Evolutionary conservation across 2,113 vertebrate species (phyloP).

Genomic region (Petrocephalus microphthalmus): DNA sequence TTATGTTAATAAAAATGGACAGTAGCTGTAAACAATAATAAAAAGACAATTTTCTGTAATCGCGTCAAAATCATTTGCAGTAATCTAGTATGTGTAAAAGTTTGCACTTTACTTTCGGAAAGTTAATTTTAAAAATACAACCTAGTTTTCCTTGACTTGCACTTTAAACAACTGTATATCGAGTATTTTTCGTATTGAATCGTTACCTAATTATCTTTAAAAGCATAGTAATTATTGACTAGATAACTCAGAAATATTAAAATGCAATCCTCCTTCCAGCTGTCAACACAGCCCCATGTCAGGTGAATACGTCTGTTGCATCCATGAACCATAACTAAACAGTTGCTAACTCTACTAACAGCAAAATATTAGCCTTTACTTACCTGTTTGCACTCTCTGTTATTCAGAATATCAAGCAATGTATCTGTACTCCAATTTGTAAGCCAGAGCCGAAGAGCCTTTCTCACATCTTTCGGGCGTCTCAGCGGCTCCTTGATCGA

Average conservation of each 20-base stretch:
- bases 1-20: background rate
- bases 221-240: background rate
- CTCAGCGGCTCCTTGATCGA: conserved; percentile 17
- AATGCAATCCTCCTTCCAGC: background rate
- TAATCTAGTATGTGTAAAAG: background rate
- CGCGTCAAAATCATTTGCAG: background rate
- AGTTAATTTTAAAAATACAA: background rate
- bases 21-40: background rate
- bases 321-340: background rate
- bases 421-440: conserved; percentile 35
- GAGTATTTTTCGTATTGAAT: background rate
- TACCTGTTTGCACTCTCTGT: conserved; percentile 39
- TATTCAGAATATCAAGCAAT: conserved; percentile 20
- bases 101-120: background rate
- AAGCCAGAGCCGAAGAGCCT: conserved; percentile 28
- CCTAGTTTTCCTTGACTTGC: background rate
- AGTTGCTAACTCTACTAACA: background rate
- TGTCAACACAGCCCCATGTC: conserved; percentile 17
- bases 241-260: background rate
- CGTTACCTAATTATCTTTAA: background rate
- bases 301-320: background rate
- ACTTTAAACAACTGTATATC: background rate
- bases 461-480: conserved; percentile 19
- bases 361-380: conserved; percentile 21
- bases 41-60: background rate